Evolutionary conservation across 2,113 vertebrate species (phyloP), one percentile per base, ranked within the genome.

Genomic region (Eurypyga helias): DNA sequence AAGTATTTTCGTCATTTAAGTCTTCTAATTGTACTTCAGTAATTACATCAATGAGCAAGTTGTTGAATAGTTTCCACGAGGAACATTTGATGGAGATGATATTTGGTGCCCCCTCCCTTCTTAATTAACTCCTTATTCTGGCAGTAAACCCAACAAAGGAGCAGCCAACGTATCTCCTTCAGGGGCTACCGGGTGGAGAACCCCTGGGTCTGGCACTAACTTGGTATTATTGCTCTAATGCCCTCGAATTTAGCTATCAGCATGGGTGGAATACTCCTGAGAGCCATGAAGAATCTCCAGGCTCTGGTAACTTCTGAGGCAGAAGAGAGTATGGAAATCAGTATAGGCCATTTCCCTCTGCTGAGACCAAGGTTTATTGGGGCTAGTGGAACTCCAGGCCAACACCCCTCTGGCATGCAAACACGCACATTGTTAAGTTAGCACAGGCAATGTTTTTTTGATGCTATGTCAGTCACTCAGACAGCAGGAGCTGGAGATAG

Each of bases 101-200:
- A 96, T 78, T 51, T 60, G 26, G 34, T 67, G 31, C 60, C 33
- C 43, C 83, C 76, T 13, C 19, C n/a, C 49, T 80, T 78, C 90
- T 92, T 94, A 96, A 97, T 97, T 97, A 95, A 92, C 83, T 71
- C 81, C n/a, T 93, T 90, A 78, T 28, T 83, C 76, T 92, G 96
- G 90, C 79, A 97, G 55, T 21, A 86, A 93, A 93, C 28, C 11
- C 43, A 83, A 71, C 0, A 66, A 41, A 92, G 34, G 13, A 94
- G 33, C 67, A 93, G 64, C 71, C 92, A 93, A 28, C 21, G 60
- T 55, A 81, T 45, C 64, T 87, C 72, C 89, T 94, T 93, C 72
- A 84, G 86, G 25, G 76, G 52, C 69, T 81, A 38, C 21, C 48
- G 76, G 83, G 80, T 75, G 76, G 72, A 95, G 80, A 96, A 94